These are phyloP conservation scores for Ormyrus thymus DNA, from an alignment of 2,888 invertebrate species.

Conservation along the genomic window DNA sequence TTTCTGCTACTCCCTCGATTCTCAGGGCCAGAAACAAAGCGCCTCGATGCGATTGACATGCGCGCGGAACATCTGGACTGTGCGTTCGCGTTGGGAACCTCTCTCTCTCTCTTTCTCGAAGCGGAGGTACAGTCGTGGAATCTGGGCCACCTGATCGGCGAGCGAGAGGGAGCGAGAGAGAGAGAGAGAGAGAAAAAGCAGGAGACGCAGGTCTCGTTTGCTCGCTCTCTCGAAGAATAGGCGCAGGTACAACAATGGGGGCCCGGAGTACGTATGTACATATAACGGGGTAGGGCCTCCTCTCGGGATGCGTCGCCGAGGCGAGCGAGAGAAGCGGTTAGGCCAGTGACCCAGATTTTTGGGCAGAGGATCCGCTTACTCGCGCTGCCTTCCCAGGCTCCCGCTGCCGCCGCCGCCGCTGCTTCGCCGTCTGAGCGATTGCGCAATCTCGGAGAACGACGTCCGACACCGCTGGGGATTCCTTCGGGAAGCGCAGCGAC, in stretches of 20 bases:
- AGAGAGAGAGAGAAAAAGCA: neutral
- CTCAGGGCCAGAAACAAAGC: neutral
- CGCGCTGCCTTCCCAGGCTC: neutral
- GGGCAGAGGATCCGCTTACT: slow-evolving; percentile 24
- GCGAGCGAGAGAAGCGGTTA: neutral
- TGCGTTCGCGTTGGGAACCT: neutral
- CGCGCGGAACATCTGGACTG: too few relatives aligned
- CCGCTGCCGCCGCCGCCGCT: neutral
- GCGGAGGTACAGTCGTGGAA: slow-evolving; percentile 30
- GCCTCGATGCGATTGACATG: slow-evolving; percentile 11
- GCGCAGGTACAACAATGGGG: neutral
- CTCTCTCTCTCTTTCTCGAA: neutral
- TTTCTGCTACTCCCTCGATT: too few relatives aligned
- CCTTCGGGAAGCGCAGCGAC: neutral
- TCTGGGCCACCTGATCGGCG: slow-evolving; percentile 51
- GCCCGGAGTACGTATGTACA: slow-evolving; percentile 2
- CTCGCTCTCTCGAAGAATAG: neutral
- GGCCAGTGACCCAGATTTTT: too few relatives aligned
- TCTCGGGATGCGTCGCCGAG: neutral
- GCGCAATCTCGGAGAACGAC: neutral
- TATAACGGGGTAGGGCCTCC: slow-evolving; percentile 30
- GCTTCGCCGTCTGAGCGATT: neutral
- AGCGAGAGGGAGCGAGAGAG: neutral
- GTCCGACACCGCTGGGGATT: neutral
- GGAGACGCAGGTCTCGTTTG: neutral